A percentile compares a stretch with the other conserved stretches of the same genome.
These are phyloP conservation scores for Tetramorium simillimum DNA, from an alignment of 1,140 invertebrate genomes.

Conservation along the genomic window DNA sequence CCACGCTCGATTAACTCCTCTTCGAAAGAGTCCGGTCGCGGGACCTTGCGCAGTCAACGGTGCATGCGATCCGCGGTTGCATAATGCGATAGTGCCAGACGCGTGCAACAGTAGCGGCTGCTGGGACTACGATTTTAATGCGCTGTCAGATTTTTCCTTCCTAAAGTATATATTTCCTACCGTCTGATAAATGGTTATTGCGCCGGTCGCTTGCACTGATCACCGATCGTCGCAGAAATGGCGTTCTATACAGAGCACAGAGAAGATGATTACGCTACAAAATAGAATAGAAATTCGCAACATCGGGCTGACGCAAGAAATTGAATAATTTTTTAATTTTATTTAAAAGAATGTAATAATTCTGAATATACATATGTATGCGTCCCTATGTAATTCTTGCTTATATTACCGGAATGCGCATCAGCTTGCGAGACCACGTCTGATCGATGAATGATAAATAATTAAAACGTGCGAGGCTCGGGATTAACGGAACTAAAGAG, in stretches of 20 bases:
- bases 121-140: constrained; percentile 8
- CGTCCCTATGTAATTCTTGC: background rate
- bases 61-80: constrained; percentile 52
- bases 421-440: background rate
- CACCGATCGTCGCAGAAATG: background rate
- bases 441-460: constrained; percentile 17
- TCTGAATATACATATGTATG: background rate
- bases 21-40: constrained; percentile 30
- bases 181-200: background rate
- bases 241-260: too few relatives aligned
- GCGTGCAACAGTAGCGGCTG: background rate
- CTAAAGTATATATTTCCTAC: background rate
- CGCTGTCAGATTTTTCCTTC: constrained; percentile 12
- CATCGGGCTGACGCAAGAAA: background rate
- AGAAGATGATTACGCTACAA: background rate
- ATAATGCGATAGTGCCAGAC: constrained; percentile 40
- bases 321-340: background rate
- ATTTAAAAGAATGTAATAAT: background rate
- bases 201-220: background rate
- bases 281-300: background rate
- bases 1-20: constrained; percentile 72
- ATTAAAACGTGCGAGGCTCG: background rate
- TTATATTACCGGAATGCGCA: background rate
- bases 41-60: constrained; percentile 63
- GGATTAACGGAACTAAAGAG: background rate